phyloP scores from a whole-genome alignment of 2,888 invertebrate genomes.

The Rambutsinella grinnellia region DNA sequence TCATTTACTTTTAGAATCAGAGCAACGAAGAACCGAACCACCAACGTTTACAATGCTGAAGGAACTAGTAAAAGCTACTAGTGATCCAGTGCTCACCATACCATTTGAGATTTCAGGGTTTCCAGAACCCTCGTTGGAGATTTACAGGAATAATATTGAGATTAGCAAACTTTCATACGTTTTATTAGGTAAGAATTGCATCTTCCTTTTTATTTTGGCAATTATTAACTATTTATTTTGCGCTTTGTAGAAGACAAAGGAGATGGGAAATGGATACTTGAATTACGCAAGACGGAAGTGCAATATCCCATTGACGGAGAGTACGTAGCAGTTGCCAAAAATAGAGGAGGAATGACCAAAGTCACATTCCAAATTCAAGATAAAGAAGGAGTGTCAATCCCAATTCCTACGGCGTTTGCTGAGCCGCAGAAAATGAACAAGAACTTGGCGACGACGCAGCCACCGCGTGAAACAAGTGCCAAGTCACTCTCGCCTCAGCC shows the following conservation, averaged over 20 bases:
- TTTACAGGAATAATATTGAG: constrained; percentile 69
- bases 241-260: constrained; percentile 60
- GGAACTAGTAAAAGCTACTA: constrained; percentile 49
- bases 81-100: constrained; percentile 42
- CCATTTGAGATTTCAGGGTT: constrained; percentile 69
- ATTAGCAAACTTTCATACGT: constrained; percentile 54
- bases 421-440: constrained; percentile 11
- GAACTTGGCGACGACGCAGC: constrained; percentile 26
- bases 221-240: constrained; percentile 3
- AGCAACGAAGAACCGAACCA: constrained; percentile 45
- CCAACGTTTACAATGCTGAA: constrained; percentile 61
- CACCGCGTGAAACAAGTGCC: constrained; percentile 16
- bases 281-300: constrained; percentile 51
- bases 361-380: constrained; percentile 57
- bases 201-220: neutral
- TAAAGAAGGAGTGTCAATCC: neutral
- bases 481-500: constrained; percentile 50
- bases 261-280: constrained; percentile 60
- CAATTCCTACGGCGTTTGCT: constrained; percentile 19
- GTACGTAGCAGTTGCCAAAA: constrained; percentile 61
- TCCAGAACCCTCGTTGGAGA: constrained; percentile 71
- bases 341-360: constrained; percentile 57
- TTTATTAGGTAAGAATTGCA: constrained; percentile 36
- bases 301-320: constrained; percentile 45
- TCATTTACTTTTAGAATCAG: constrained; percentile 26